phyloP scores from a whole-genome alignment of 2,113 vertebrate genomes.

The Clinocottus analis region DNA sequence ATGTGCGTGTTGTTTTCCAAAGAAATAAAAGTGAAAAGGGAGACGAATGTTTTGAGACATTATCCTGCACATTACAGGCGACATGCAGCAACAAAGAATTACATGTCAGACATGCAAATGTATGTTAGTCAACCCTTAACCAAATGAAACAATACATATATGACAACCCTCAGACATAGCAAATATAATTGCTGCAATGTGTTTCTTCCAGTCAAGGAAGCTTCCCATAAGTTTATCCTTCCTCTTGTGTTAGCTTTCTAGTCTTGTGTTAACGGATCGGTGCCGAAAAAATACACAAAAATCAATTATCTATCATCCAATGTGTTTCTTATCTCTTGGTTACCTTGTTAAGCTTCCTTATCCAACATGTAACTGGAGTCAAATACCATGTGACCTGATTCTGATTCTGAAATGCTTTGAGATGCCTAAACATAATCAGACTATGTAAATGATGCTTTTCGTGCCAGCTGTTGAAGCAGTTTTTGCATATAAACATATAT shows the following conservation, averaged over 20 bases:
- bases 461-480: background rate
- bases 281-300: too few relatives aligned
- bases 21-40: background rate
- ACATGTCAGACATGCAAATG: background rate
- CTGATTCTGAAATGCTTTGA: background rate
- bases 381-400: too few relatives aligned
- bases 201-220: background rate
- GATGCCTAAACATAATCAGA: background rate
- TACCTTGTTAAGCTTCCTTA: too few relatives aligned
- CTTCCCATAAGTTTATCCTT: too few relatives aligned
- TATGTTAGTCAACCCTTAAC: background rate
- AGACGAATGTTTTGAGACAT: constrained; percentile 17
- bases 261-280: too few relatives aligned
- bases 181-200: background rate
- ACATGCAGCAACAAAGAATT: background rate
- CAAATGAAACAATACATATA: background rate
- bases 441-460: background rate
- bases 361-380: too few relatives aligned
- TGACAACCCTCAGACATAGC: background rate
- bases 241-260: too few relatives aligned
- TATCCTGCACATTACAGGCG: background rate
- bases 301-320: too few relatives aligned
- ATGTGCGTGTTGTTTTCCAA: constrained; percentile 29
- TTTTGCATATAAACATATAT: too few relatives aligned
- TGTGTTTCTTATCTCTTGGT: too few relatives aligned